These are phyloP conservation scores for Gymnocypris eckloni DNA, from an alignment of 2,797 vertebrate genomes.

Conservation along the genomic window DNA sequence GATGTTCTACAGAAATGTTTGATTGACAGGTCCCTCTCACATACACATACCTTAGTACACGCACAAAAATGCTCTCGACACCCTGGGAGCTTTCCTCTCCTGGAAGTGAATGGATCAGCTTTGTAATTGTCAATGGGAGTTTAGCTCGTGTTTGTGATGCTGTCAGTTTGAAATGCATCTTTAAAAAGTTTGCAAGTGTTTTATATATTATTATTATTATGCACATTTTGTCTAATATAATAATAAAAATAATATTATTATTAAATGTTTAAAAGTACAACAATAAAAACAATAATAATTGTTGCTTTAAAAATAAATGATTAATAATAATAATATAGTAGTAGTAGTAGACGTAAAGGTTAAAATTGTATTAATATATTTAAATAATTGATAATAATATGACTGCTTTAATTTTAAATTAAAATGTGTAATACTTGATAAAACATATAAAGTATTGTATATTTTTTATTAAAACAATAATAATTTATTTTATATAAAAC, in stretches of 20 bases:
- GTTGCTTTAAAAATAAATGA: background rate
- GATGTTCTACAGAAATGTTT: conserved; percentile 34
- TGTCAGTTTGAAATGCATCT: conserved; percentile 6
- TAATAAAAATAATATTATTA: background rate
- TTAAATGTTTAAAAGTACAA: background rate
- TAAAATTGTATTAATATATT: background rate
- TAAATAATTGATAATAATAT: background rate
- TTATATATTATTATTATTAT: background rate
- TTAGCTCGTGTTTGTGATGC: conserved; percentile 34
- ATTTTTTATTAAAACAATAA: background rate
- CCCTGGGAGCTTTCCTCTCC: conserved; percentile 29
- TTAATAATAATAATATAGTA: background rate
- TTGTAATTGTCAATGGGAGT: conserved; percentile 15
- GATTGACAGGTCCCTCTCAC: conserved; percentile 30
- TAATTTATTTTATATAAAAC: background rate
- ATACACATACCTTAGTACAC: conserved; percentile 17
- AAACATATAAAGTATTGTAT: background rate
- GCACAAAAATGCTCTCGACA: conserved; percentile 5
- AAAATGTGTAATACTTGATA: background rate
- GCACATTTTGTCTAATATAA: background rate
- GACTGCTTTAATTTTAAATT: background rate
- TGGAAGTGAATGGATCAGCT: conserved; percentile 23
- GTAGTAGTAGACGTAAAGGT: background rate
- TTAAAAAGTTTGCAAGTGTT: background rate
- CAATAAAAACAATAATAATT: background rate